A percentile compares a stretch with the other conserved stretches of the same genome.
These are phyloP conservation scores for Caenorhabditis inopinata DNA, from an alignment of 1,140 invertebrate genomes.

Conservation along the genomic window DNA sequence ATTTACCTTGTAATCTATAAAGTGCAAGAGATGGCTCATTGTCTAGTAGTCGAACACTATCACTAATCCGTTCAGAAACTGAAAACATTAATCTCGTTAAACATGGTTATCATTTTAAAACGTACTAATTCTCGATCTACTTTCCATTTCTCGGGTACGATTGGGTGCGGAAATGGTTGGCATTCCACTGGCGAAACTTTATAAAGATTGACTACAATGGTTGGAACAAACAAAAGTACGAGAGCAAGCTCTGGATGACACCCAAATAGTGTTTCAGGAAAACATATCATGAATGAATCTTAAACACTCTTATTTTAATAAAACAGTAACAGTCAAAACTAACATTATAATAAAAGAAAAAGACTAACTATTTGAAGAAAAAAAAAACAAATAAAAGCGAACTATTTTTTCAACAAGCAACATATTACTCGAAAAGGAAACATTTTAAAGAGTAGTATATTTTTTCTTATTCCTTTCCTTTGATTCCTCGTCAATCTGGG, in stretches of 20 bases:
- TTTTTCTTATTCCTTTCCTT: conserved; percentile 24
- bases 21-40: conserved; percentile 70
- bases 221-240: no score
- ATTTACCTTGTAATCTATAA: conserved; percentile 67
- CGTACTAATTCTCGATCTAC: conserved; percentile 45
- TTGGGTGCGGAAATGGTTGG: neutral
- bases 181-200: no score
- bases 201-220: no score
- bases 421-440: neutral
- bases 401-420: neutral
- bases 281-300: no score
- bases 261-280: no score
- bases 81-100: no score
- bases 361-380: no score
- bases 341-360: no score
- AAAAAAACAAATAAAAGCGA: neutral
- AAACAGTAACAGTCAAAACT: no score
- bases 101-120: no score
- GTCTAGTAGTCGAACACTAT: conserved; percentile 68
- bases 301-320: no score
- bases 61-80: conserved; percentile 69
- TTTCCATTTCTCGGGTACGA: conserved; percentile 47
- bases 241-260: no score
- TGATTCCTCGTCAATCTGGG: conserved; percentile 35
- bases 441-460: neutral